These are phyloP conservation scores for Catocala sponsa DNA, from an alignment of 2,888 invertebrate genomes.

Conservation along the genomic window DNA sequence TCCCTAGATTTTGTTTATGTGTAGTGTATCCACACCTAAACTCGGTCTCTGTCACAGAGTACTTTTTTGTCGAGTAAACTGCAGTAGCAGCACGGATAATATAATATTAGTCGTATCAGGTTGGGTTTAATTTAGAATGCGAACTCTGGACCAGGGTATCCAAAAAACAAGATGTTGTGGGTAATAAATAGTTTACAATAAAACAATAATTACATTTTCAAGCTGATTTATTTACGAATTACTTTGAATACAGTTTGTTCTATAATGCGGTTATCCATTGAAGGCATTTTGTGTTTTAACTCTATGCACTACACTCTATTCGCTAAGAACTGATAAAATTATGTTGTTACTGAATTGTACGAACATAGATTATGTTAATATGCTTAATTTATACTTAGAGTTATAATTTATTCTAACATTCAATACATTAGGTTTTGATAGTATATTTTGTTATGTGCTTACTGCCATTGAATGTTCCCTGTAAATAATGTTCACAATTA, in stretches of 20 bases:
- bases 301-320: constrained; percentile 59
- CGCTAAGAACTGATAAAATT: constrained; percentile 40
- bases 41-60: too few relatives aligned
- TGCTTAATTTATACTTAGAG: constrained; percentile 38
- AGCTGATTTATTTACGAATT: constrained; percentile 68
- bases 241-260: constrained; percentile 59
- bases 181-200: constrained; percentile 17
- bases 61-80: too few relatives aligned
- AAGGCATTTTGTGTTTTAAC: constrained; percentile 59
- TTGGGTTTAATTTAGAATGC: too few relatives aligned
- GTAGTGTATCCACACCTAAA: too few relatives aligned
- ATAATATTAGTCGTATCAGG: too few relatives aligned
- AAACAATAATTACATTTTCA: constrained; percentile 54
- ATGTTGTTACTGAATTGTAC: constrained; percentile 29
- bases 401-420: constrained; percentile 46
- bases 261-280: constrained; percentile 58
- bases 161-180: too few relatives aligned
- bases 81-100: too few relatives aligned
- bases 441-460: constrained; percentile 32
- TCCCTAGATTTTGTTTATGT: too few relatives aligned
- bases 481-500: constrained; percentile 42
- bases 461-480: constrained; percentile 35
- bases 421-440: constrained; percentile 43
- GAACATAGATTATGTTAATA: constrained; percentile 33
- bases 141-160: too few relatives aligned